Percentiles rank a stretch among this genome's conserved stretches.
Conservation (phyloP, 37 sponge, comb jelly and placozoan genomes). For the Eunapius fragilis region DNA sequence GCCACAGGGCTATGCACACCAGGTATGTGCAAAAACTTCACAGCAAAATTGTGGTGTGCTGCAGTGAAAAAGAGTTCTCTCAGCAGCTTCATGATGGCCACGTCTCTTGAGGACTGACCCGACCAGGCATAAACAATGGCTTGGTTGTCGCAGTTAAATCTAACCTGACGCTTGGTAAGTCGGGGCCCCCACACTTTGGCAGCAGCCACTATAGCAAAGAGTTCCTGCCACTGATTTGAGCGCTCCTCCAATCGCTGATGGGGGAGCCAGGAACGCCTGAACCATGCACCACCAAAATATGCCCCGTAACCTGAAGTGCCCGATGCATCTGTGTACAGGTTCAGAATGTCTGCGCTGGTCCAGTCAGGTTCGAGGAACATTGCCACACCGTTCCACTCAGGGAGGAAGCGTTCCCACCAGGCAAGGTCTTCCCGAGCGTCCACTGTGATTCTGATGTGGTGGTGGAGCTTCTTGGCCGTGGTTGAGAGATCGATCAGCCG, state of each 20-base stretch:
- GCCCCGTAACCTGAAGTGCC: slow-evolving; percentile 27
- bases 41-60: not conserved
- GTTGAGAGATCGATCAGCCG: no score
- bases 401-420: slow-evolving; percentile 15
- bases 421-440: slow-evolving; percentile 8
- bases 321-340: slow-evolving; percentile 34
- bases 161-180: not conserved
- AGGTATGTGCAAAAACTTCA: slow-evolving; percentile 16
- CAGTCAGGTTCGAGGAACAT: slow-evolving; percentile 19
- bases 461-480: no score
- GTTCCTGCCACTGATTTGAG: slow-evolving; percentile 43
- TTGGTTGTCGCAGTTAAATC: slow-evolving; percentile 32
- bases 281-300: slow-evolving; percentile 14
- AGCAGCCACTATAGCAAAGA: slow-evolving; percentile 34
- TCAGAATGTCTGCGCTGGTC: not conserved
- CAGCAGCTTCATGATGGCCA: slow-evolving; percentile 21
- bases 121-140: slow-evolving; percentile 19
- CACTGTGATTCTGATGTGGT: no score
- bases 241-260: not conserved
- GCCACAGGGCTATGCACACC: slow-evolving; percentile 23
- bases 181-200: slow-evolving; percentile 25
- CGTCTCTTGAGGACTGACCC: not conserved
- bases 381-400: slow-evolving; percentile 15
- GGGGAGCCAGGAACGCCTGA: slow-evolving; percentile 5
- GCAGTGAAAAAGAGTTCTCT: slow-evolving; percentile 13